A percentile compares a stretch with the other conserved stretches of the same genome.
phyloP scores from a whole-genome alignment of 2,888 invertebrate species.

The Lasioglossum calceatum region DNA sequence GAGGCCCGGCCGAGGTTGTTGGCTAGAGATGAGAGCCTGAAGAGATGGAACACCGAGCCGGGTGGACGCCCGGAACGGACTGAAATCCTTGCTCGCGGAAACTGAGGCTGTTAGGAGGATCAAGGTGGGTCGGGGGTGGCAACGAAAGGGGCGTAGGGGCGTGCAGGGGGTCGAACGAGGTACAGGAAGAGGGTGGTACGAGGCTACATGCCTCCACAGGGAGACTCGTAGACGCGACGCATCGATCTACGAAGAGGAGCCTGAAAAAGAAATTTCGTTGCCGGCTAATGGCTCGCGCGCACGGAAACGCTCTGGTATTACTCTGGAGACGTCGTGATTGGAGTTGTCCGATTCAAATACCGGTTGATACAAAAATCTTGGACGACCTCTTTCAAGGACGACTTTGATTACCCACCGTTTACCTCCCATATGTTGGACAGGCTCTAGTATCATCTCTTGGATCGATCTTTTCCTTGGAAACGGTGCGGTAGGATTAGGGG shows the following conservation, averaged over 20 bases:
- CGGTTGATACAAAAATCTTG: neutral
- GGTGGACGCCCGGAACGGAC: conserved; percentile 70
- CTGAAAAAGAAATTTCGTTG: conserved; percentile 70
- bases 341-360: conserved; percentile 12
- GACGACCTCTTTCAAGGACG: neutral
- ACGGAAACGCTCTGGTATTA: conserved; percentile 73
- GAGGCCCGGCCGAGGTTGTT: too few relatives aligned
- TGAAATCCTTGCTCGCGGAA: conserved; percentile 62
- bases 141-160: conserved; percentile 26
- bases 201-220: conserved; percentile 76
- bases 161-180: conserved; percentile 33
- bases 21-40: neutral
- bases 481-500: neutral
- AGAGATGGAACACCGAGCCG: conserved; percentile 46
- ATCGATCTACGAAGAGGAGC: conserved; percentile 77
- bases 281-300: conserved; percentile 73
- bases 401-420: neutral
- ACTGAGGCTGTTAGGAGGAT: conserved; percentile 57
- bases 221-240: conserved; percentile 77
- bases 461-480: neutral
- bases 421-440: neutral
- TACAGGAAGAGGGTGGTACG: conserved; percentile 79
- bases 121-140: conserved; percentile 42
- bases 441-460: neutral
- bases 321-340: conserved; percentile 48